Evolutionary conservation across 2,113 vertebrate species (phyloP), one percentile per base, ranked within the genome.

Genomic region (Centropus bengalensis): DNA sequence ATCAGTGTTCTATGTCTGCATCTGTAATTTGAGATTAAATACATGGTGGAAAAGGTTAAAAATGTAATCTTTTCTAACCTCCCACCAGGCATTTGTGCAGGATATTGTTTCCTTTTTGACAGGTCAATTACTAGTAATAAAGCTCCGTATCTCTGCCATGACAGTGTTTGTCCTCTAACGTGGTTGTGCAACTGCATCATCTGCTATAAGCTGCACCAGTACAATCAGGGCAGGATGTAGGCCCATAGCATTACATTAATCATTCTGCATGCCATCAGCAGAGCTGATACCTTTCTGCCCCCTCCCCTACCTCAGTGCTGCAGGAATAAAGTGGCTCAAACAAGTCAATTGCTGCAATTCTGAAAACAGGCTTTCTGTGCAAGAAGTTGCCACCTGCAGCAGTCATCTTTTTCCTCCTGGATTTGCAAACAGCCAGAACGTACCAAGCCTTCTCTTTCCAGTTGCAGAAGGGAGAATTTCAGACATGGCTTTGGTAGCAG

Each of bases 1-100:
- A n/a, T 19, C 51, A 86, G 22, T 32, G 55, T 79, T 73, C 78
- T 58, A 4, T 54, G 60, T 79, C 74, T 89, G 49, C 3, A 2
- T 80, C 52, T 89, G 51, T 91, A 87, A 82, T 85, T 77, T 83
- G 84, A 94, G 38, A 86, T 70, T 89, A 83, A 89, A 90, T 59
- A 82, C 24, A 26, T 23, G 68, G 21, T 67, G 67, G 21, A 74
- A 82, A 86, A 91, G 32, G 66, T 83, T 75, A 71, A 88, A 95
- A 88, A 2, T 32, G 23, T 20, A n/a, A 38, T 69, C 7, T 89
- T 94, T 87, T 80, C 67, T 85, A 80, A 73, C 78, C n/a, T 54
- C 38, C 45, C 62, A 56, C 11, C 44, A 64, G 45, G 51, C 59
- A 63, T 77, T 93, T 91, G 55, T 82, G 64, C 51, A 86, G n/a